phyloP scores from a whole-genome alignment of 1,140 invertebrate genomes.

The Elymnias hypermnestra region DNA sequence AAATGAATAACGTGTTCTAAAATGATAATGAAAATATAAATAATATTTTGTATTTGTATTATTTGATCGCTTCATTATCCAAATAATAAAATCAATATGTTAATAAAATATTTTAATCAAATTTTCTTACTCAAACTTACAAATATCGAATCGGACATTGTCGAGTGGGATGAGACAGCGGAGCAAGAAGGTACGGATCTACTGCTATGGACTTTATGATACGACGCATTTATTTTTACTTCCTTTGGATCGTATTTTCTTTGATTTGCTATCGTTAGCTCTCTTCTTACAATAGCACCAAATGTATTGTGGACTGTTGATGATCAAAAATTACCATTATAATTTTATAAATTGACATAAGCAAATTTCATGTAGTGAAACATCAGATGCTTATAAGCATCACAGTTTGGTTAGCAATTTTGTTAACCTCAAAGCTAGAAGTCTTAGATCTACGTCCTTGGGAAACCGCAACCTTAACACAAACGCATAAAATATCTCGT shows the following conservation, averaged over 20 bases:
- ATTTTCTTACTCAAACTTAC: conserved; percentile 13
- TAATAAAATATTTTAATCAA: no score
- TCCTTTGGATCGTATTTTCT: conserved; percentile 19
- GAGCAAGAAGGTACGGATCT: conserved; percentile 29
- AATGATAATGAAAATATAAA: neutral
- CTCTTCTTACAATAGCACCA: conserved; percentile 46
- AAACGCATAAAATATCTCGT: no score
- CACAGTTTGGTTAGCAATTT: no score
- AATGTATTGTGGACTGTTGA: conserved; percentile 54
- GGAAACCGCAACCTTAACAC: no score
- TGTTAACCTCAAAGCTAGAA: no score
- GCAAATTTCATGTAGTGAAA: no score
- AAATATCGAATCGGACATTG: conserved; percentile 25
- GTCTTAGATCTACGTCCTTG: no score
- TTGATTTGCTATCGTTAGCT: conserved; percentile 40
- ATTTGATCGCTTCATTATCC: no score
- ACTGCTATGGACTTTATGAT: conserved; percentile 26
- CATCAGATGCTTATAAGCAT: no score
- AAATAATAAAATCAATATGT: no score
- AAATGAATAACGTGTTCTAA: no score
- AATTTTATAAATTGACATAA: no score
- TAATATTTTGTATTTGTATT: neutral
- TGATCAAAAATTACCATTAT: neutral
- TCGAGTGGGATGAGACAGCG: conserved; percentile 24
- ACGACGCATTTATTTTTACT: conserved; percentile 34